A percentile compares a stretch with the other conserved stretches of the same genome.
phyloP scores from a whole-genome alignment of 1,140 invertebrate genomes.

The Cheumatopsyche charites region DNA sequence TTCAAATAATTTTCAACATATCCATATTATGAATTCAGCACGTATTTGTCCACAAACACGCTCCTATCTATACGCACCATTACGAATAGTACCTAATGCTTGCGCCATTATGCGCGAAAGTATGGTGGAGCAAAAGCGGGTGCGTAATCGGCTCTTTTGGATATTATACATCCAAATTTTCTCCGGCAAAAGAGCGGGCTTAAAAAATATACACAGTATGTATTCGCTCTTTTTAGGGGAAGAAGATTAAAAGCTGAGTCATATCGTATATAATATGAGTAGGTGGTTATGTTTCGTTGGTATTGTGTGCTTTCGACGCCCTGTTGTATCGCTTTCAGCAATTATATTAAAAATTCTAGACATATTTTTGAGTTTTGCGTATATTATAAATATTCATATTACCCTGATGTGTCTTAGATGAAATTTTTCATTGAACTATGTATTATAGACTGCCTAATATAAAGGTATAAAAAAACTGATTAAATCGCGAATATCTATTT shows the following conservation, averaged over 20 bases:
- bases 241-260: conserved; percentile 38
- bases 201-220: background rate
- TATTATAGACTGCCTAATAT: no score
- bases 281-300: background rate
- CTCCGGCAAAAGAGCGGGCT: no score
- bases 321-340: conserved; percentile 11
- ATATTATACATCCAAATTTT: background rate
- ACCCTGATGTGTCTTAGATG: background rate
- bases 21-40: no score
- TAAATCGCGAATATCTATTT: no score
- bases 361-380: conserved; percentile 30
- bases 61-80: no score
- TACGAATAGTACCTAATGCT: background rate
- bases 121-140: background rate
- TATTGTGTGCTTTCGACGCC: no score
- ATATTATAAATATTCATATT: no score
- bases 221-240: conserved; percentile 12
- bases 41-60: no score
- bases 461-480: no score
- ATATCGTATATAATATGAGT: conserved; percentile 31
- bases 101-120: background rate
- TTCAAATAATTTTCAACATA: no score
- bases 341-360: conserved; percentile 39
- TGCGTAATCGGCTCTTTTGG: conserved; percentile 6
- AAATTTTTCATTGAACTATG: no score